Conservation (phyloP, 2,113 vertebrate genomes). For the Cavia aperea region DNA sequence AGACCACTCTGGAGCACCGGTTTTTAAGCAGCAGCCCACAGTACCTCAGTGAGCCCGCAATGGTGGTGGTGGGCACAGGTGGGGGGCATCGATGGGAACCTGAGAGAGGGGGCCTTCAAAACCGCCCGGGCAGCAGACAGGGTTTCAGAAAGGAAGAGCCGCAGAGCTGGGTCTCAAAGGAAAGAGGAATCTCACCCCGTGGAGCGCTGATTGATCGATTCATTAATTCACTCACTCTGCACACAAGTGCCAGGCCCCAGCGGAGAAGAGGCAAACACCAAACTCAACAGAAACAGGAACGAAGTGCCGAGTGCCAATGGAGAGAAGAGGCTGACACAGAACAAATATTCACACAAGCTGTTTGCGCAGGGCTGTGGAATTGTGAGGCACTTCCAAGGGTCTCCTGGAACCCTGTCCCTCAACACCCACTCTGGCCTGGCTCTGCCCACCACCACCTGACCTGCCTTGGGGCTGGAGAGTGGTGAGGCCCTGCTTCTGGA, state of each 20-base stretch:
- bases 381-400: accelerated
- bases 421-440: too few relatives aligned
- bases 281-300: neutral
- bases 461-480: neutral
- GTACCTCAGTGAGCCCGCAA: accelerated
- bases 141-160: neutral
- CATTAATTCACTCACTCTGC: constrained; percentile 12
- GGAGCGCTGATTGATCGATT: neutral
- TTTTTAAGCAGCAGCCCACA: accelerated
- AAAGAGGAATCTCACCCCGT: neutral
- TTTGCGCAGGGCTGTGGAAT: neutral
- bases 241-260: neutral
- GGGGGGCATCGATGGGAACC: accelerated
- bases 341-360: accelerated
- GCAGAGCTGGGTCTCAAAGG: neutral
- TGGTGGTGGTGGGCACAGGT: accelerated
- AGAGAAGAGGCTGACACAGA: neutral
- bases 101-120: too few relatives aligned
- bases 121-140: neutral
- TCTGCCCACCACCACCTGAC: neutral
- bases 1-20: neutral
- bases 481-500: neutral
- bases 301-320: accelerated
- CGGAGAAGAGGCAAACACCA: neutral
- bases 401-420: neutral